Percentiles rank a stretch among this genome's conserved stretches.
Evolutionary conservation across 2,888 invertebrate genomes (phyloP).

Genomic region (Norana najaformis): DNA sequence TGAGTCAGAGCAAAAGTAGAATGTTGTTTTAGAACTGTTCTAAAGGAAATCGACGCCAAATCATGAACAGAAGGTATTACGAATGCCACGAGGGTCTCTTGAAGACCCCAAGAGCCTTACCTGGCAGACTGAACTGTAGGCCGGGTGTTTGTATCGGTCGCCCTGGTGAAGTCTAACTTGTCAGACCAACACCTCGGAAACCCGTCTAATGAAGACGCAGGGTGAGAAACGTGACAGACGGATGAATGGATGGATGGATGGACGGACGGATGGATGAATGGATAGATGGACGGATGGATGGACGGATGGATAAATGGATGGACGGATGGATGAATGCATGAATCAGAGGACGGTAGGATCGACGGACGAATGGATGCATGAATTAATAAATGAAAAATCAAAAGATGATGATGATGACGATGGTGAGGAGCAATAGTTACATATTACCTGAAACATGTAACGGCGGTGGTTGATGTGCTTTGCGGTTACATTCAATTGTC

Average conservation of each 20-base stretch:
- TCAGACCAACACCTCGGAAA: too few species aligned
- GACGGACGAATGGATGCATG: neutral
- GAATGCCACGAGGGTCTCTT: neutral
- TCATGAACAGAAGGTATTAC: neutral
- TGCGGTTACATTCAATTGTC: neutral
- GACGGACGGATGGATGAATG: too few species aligned
- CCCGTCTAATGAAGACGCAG: too few species aligned
- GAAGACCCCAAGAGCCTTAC: too few species aligned
- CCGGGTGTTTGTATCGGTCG: too few species aligned
- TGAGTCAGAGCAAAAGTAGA: neutral
- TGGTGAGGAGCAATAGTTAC: neutral
- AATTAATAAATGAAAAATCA: neutral
- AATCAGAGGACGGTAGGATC: neutral
- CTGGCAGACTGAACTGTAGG: too few species aligned
- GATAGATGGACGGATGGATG: neutral
- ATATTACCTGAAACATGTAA: conserved; percentile 5
- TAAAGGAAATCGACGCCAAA: neutral
- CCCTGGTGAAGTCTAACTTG: too few species aligned
- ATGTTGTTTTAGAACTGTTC: neutral
- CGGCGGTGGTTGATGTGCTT: neutral
- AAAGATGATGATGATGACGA: neutral
- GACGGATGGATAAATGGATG: neutral
- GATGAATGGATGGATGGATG: too few species aligned
- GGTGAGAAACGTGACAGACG: too few species aligned
- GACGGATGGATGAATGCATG: neutral